Base-by-base conservation (phyloP, 2,888 invertebrate genomes). In the Hoplodrina blanda region DNA sequence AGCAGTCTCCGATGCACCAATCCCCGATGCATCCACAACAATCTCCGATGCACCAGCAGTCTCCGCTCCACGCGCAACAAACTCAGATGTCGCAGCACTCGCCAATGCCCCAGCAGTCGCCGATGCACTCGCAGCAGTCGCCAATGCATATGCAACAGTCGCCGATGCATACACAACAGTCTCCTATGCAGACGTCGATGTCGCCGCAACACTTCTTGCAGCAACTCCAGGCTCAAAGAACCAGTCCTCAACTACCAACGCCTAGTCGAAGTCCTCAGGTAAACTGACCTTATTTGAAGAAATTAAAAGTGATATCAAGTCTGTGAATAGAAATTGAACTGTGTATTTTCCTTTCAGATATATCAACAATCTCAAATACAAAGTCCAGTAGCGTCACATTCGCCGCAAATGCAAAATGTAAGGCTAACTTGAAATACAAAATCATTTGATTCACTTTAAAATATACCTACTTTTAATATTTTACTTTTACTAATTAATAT, bases 251-350 rank as follows among this genome's bases (percentile, higher is more conserved):
- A 80, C 76, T 96, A 69, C 95, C 96, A 6, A 93, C 95, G 46
- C 96, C 96, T 2, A 96, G 96, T 82, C 91, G 96, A 6, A 96
- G 96, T 80, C 96, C 96, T 37, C 96, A 96, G 93, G 96, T 95
- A 81, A 62, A 69, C 15, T 52, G 17, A 1, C 15, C 4, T n/a
- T 8, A 15, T 59, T 62, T 59, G 20, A 20, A n/a, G 10, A 13
- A 49, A 37, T 2, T 49, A 2, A 19, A 53, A 7, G 0, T 2
- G 2, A 4, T 69, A 19, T 20, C 3, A 15, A 17, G 20, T 8
- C 11, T 25, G 11, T 4, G 13, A 46, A 25, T 54, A 25, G 17
- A 50, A 17, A 59, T 37, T 52, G 17, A 60, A 15, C 25, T 19
- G 2, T 3, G 5, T 62, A 17, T 59, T 46, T 30, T 3, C 7